Percentiles rank a stretch among this genome's conserved stretches.
phyloP scores from a whole-genome alignment of 2,113 vertebrate genomes.

The Scytalopus superciliaris region DNA sequence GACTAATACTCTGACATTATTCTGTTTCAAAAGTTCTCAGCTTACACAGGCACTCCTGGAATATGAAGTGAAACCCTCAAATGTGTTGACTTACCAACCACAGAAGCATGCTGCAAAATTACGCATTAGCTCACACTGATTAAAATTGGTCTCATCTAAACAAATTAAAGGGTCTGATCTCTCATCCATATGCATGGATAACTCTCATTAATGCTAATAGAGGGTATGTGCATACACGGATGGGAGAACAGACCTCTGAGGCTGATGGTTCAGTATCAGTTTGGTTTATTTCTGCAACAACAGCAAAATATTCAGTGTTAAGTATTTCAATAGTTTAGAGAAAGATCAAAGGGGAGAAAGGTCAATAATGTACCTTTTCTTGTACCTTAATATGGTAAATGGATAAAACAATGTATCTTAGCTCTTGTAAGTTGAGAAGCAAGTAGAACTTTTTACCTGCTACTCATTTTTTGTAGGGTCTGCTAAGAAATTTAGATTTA shows the following conservation, averaged over 20 bases:
- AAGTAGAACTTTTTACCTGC: not conserved
- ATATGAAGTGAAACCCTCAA: slow-evolving; percentile 16
- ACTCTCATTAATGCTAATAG: slow-evolving; percentile 6
- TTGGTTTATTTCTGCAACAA: not conserved
- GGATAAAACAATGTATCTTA: not conserved
- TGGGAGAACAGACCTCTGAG: slow-evolving; percentile 4
- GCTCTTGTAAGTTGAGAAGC: not conserved
- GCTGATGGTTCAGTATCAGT: not conserved
- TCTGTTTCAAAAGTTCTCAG: slow-evolving; percentile 24
- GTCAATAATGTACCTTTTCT: not conserved
- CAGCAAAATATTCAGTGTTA: not conserved
- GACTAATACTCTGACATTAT: slow-evolving; percentile 39
- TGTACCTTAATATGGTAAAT: not conserved
- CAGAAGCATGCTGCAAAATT: not conserved
- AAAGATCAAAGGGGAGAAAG: not conserved
- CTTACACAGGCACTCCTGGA: not conserved
- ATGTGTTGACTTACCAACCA: not conserved
- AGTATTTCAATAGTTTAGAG: slow-evolving; percentile 13
- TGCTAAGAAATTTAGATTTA: not conserved
- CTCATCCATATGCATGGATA: slow-evolving; percentile 8
- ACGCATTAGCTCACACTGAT: slow-evolving; percentile 7
- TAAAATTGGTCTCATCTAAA: slow-evolving; percentile 57
- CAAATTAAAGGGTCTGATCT: slow-evolving; percentile 30
- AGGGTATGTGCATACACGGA: not conserved
- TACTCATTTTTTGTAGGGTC: not conserved